These are phyloP conservation scores for Apistogramma diplotaenia DNA, from an alignment of 2,113 vertebrate genomes.

Conservation along the genomic window DNA sequence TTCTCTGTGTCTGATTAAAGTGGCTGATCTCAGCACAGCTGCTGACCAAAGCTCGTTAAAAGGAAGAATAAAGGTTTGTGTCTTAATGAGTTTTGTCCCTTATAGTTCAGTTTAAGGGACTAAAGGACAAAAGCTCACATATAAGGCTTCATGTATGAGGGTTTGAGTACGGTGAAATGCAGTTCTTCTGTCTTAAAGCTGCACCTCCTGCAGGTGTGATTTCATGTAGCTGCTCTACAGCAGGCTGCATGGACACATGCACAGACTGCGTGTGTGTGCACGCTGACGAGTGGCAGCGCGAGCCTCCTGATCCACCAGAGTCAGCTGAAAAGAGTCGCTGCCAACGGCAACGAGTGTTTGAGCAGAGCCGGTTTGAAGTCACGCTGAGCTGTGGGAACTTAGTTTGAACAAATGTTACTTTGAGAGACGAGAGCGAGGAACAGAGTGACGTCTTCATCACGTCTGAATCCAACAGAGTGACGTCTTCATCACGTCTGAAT, in stretches of 20 bases:
- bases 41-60: neutral
- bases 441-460: no score
- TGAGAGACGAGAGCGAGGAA: no score
- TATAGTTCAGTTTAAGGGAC: neutral
- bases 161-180: neutral
- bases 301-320: no score
- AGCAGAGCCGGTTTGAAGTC: no score
- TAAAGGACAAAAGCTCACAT: neutral
- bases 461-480: no score
- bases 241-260: neutral
- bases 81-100: neutral
- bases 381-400: no score
- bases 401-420: no score
- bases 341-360: no score
- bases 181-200: neutral
- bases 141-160: neutral
- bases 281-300: neutral
- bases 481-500: no score
- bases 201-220: neutral
- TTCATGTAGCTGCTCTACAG: neutral
- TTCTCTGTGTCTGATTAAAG: neutral
- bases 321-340: no score
- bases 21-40: neutral
- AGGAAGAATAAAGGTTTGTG: no score
- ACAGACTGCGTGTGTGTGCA: rapidly evolving